These are phyloP conservation scores for Subanguina moxae DNA, from an alignment of 1,140 invertebrate species.

Conservation along the genomic window DNA sequence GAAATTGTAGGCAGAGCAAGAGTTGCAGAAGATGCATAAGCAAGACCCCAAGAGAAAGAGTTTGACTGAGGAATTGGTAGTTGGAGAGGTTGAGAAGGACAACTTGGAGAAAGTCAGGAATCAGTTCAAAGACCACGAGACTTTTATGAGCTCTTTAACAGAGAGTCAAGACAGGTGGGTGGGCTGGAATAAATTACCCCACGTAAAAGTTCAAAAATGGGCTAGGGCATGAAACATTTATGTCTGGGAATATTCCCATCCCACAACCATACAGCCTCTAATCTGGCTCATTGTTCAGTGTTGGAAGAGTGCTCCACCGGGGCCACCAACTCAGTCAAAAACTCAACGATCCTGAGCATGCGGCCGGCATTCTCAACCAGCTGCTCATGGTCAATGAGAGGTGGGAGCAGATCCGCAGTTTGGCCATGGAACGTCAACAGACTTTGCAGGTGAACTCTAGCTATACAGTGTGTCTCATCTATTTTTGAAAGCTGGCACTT, in stretches of 20 bases:
- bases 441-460: constrained; percentile 34
- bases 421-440: constrained; percentile 49
- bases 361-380: constrained; percentile 39
- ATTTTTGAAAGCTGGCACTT: too few relatives aligned
- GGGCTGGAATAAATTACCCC: constrained; percentile 29
- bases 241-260: too few relatives aligned
- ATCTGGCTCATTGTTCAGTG: background rate
- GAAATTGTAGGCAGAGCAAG: constrained; percentile 24
- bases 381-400: constrained; percentile 50
- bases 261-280: background rate
- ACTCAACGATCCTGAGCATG: constrained; percentile 30
- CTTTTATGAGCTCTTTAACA: constrained; percentile 53
- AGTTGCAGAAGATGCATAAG: constrained; percentile 20
- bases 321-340: constrained; percentile 49
- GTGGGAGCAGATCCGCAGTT: constrained; percentile 46
- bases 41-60: constrained; percentile 5
- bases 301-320: constrained; percentile 14
- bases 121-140: constrained; percentile 55
- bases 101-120: constrained; percentile 44
- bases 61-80: too few relatives aligned
- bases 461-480: too few relatives aligned
- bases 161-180: constrained; percentile 54
- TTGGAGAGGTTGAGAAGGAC: constrained; percentile 23
- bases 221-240: constrained; percentile 34
- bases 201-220: too few relatives aligned